A percentile compares a stretch with the other conserved stretches of the same genome.
Evolutionary conservation across 2,113 vertebrate species (phyloP).

Genomic region (Eulemur rufifrons): DNA sequence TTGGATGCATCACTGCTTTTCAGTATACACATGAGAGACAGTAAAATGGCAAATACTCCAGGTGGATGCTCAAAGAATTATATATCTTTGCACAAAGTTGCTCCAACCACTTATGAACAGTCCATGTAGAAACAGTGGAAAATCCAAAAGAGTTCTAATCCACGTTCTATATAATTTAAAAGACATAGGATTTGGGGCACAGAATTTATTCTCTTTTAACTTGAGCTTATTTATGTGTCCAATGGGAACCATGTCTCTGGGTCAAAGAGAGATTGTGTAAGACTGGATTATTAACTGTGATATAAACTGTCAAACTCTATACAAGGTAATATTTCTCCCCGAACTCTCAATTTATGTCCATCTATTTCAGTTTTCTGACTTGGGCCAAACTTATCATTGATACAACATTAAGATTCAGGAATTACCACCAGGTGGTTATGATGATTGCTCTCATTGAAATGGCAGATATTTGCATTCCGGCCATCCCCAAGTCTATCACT

Average conservation of each 20-base stretch:
- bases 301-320: background rate
- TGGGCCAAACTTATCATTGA: background rate
- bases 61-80: background rate
- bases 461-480: background rate
- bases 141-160: background rate
- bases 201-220: background rate
- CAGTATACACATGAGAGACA: background rate
- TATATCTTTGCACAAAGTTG: background rate
- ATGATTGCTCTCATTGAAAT: background rate
- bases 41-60: background rate
- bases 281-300: background rate
- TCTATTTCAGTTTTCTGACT: slow-evolving; percentile 10
- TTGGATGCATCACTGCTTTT: background rate
- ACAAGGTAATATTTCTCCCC: background rate
- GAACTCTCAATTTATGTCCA: background rate
- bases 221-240: background rate
- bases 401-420: background rate
- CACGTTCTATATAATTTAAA: background rate
- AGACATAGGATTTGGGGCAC: background rate
- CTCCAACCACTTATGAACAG: background rate
- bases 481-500: background rate
- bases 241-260: background rate
- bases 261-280: background rate
- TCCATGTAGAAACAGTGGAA: background rate
- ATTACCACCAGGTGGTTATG: background rate